Evolutionary conservation across 2,797 vertebrate genomes (phyloP).

Genomic region (Propithecus deckenii): DNA sequence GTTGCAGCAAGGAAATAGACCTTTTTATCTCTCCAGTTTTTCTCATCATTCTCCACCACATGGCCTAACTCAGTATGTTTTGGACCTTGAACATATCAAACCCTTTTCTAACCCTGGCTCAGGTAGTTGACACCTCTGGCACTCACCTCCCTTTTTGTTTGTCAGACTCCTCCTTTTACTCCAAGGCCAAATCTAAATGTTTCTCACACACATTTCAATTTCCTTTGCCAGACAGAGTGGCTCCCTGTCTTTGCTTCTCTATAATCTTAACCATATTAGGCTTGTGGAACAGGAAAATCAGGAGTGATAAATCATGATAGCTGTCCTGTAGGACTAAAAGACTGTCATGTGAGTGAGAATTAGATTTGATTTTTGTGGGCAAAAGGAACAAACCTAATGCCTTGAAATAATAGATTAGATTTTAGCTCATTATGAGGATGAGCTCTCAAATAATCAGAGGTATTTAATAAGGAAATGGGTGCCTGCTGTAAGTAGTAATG

Average conservation of each 20-base stretch:
- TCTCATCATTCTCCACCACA: background rate
- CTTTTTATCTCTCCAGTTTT: background rate
- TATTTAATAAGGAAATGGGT: background rate
- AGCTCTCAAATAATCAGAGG: background rate
- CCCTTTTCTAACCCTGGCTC: background rate
- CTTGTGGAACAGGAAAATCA: background rate
- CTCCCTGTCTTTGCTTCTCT: background rate
- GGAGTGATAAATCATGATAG: background rate
- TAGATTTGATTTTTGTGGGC: background rate
- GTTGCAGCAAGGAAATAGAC: background rate
- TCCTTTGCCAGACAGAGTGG: background rate
- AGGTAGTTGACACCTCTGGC: background rate
- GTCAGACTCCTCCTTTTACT: background rate
- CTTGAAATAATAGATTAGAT: background rate
- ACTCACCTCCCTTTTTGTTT: background rate
- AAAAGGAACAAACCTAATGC: background rate
- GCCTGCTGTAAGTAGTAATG: background rate
- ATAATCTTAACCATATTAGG: background rate
- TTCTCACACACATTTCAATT: background rate
- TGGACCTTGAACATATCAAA: background rate
- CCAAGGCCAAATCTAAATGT: background rate
- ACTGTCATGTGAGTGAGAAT: background rate
- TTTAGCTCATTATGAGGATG: background rate
- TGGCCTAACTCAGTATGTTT: background rate
- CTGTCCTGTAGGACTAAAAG: background rate